Percentiles rank a stretch among this genome's conserved stretches.
These are phyloP conservation scores for Aelia acuminata DNA, from an alignment of 2,888 invertebrate species.

Conservation along the genomic window DNA sequence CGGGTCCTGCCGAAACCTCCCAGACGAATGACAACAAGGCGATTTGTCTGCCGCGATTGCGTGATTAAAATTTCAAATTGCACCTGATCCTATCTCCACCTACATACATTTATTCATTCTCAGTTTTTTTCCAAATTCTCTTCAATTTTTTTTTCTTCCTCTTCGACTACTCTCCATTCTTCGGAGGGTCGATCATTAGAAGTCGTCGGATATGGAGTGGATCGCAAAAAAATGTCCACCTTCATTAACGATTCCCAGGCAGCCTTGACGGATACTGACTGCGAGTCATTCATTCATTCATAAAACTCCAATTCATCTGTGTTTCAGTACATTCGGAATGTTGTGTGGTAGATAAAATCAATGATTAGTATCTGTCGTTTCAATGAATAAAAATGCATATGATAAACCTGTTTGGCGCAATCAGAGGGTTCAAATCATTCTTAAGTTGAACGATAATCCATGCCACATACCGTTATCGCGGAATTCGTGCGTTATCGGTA, in stretches of 20 bases:
- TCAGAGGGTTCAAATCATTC: no score
- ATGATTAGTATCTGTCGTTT: no score
- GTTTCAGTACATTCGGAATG: neutral
- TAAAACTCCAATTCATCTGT: neutral
- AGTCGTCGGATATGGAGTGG: constrained; percentile 40
- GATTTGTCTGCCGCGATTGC: constrained; percentile 14
- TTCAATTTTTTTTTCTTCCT: constrained; percentile 6
- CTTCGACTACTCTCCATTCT: constrained; percentile 11
- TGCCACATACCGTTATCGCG: no score
- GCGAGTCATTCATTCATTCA: neutral
- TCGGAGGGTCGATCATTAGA: neutral
- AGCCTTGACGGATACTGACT: neutral
- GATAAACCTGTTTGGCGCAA: no score
- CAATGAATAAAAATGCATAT: no score
- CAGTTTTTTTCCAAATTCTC: constrained; percentile 8
- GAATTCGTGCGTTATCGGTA: no score
- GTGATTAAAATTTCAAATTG: constrained; percentile 39
- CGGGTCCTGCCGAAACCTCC: constrained; percentile 43
- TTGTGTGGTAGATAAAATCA: neutral
- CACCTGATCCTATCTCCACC: constrained; percentile 33
- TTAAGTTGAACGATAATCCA: no score
- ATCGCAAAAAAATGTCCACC: constrained; percentile 23
- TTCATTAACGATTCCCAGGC: constrained; percentile 26
- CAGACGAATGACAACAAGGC: constrained; percentile 45
- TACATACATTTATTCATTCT: constrained; percentile 44